Evolutionary conservation across 2,113 vertebrate species (phyloP), one percentile per base, ranked within the genome.

Genomic region (Dasyprocta punctata): DNA sequence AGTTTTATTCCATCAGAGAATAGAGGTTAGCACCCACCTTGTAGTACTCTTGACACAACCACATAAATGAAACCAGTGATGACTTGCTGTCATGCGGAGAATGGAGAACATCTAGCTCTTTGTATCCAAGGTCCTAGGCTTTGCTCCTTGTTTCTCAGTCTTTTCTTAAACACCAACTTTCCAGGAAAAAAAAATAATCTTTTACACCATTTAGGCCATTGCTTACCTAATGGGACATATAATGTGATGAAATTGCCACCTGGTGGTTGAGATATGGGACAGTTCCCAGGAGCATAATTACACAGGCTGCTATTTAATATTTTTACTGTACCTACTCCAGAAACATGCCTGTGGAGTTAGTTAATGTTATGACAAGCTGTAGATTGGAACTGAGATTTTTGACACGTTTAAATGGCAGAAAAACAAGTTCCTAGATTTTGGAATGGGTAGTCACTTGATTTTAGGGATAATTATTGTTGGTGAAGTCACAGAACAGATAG

Each of bases 141-240:
- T 47, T 94, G 19, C 49, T 63, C 30, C 5, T 38, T 97, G 67
- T 96, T n/a, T 97, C 88, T 96, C 24, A 33, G 82, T 86, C 90
- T 90, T 94, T 96, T 69, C 93, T 67, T 67, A 97, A 92, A 94
- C 84, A 85, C 89, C 78, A 96, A 89, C 47, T 89, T 94, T 10
- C 73, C 61, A 65, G 71, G 54, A 92, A 69, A 92, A 89, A 98
- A 98, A 96, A 87, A 97, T 97, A 22, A 88, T 98, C 95, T 98
- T 98, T 98, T 97, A 98, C 89, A 98, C 95, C 82, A 56, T 97
- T 98, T 98, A 98, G 98, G 90, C 97, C 97, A 98, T 98, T 98
- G 98, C 97, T 96, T 98, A 98, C 98, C 98, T 99, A 99, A 99
- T 99, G 98, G 98, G 97, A 99, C 98, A 98, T 98, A 98, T 98